phyloP scores from a whole-genome alignment of 2,113 vertebrate species.

The Myotis davidii region DNA sequence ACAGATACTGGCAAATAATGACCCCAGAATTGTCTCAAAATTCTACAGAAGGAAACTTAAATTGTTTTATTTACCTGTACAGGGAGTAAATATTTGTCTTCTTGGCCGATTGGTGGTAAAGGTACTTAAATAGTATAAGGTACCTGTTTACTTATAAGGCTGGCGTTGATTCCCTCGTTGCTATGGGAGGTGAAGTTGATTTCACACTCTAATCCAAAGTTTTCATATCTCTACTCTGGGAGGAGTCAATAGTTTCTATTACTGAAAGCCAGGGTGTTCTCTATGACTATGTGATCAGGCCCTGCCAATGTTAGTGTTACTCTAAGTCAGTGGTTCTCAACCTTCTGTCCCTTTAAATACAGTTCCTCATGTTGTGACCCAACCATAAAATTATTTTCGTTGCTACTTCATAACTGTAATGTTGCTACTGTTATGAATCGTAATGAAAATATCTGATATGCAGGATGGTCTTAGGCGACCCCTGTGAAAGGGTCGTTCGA shows the following conservation, averaged over 20 bases:
- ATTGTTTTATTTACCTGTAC: background rate
- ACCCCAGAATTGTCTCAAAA: background rate
- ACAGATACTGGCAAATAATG: background rate
- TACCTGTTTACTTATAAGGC: constrained; percentile 60
- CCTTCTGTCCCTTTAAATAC: too few species aligned
- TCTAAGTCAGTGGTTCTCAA: background rate
- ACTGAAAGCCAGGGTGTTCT: background rate
- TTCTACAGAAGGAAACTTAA: constrained; percentile 28
- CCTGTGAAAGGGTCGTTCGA: too few species aligned
- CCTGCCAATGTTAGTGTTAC: background rate
- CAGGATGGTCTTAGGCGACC: too few species aligned
- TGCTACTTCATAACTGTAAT: too few species aligned
- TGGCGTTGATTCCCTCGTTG: constrained; percentile 44
- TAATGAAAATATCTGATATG: too few species aligned
- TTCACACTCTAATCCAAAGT: background rate
- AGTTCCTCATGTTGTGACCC: too few species aligned
- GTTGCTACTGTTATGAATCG: too few species aligned
- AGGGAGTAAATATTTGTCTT: constrained; percentile 62
- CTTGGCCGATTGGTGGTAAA: background rate
- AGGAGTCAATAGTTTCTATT: background rate
- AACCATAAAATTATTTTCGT: too few species aligned
- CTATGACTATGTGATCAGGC: background rate
- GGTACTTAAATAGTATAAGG: background rate
- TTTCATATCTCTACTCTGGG: background rate
- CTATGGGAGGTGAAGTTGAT: constrained; percentile 49